A percentile compares a stretch with the other conserved stretches of the same genome.
phyloP scores from a whole-genome alignment of 1,140 invertebrate genomes.

The Drosophila pachea region DNA sequence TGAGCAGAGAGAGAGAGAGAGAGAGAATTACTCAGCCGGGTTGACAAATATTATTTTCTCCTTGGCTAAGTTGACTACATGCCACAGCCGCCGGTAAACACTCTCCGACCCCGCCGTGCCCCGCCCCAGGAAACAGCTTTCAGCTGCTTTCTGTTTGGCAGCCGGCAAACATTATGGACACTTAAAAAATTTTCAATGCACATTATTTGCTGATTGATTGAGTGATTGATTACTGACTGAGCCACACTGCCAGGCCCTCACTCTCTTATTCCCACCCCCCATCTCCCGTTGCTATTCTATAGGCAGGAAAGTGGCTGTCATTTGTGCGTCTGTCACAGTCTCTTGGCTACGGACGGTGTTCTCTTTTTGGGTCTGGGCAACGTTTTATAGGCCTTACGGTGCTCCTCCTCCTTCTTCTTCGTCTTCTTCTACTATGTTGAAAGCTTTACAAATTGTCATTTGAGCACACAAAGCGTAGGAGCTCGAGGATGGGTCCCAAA shows the following conservation, averaged over 20 bases:
- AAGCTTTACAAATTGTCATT: slow-evolving; percentile 77
- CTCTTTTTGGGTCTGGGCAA: slow-evolving; percentile 23
- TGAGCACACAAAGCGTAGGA: slow-evolving; percentile 37
- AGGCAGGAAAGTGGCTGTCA: slow-evolving; percentile 45
- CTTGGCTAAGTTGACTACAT: slow-evolving; percentile 12
- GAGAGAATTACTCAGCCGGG: slow-evolving; percentile 32
- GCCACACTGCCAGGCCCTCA: background rate
- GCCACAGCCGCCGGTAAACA: background rate
- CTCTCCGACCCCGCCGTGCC: background rate
- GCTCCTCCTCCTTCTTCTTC: too few species aligned
- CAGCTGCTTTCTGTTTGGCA: slow-evolving; percentile 32
- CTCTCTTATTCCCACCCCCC: background rate
- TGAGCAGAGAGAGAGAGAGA: too few species aligned
- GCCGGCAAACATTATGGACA: slow-evolving; percentile 63
- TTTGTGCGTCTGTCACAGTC: slow-evolving; percentile 28
- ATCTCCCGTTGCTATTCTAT: background rate
- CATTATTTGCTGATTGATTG: slow-evolving; percentile 77
- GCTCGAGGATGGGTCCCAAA: background rate
- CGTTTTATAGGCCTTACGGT: slow-evolving; percentile 55
- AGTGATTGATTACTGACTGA: slow-evolving; percentile 68
- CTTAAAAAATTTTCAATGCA: slow-evolving; percentile 72
- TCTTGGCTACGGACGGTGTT: background rate
- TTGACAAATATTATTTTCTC: slow-evolving; percentile 31
- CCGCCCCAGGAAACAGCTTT: background rate
- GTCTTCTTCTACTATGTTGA: slow-evolving; percentile 44